Conservation (phyloP, 2,888 invertebrate genomes). For the Pasiphila rectangulata region DNA sequence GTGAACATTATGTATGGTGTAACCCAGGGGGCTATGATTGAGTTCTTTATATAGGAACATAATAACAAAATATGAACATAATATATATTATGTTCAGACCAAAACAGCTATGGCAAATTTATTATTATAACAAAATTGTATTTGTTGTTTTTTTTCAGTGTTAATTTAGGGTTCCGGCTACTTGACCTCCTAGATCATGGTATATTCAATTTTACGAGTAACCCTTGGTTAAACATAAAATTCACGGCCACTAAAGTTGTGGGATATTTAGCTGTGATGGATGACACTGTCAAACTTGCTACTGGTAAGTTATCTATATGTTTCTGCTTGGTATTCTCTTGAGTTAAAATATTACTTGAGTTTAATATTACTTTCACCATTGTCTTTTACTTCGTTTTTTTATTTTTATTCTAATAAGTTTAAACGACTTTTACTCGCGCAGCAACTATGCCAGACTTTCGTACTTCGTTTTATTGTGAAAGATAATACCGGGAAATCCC, state of each 20-base stretch:
- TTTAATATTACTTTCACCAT: no score
- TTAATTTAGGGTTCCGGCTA: constrained; percentile 55
- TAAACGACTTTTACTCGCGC: no score
- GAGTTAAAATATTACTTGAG: no score
- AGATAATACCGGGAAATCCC: no score
- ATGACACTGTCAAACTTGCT: constrained; percentile 54
- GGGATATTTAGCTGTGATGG: constrained; percentile 51
- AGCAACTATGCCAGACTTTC: no score
- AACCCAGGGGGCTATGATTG: constrained; percentile 2
- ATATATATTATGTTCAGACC: not conserved
- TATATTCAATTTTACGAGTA: constrained; percentile 50
- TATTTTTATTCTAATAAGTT: no score
- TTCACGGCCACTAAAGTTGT: constrained; percentile 40
- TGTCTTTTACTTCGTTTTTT: no score
- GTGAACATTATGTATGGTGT: constrained; percentile 5
- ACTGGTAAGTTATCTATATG: constrained; percentile 55
- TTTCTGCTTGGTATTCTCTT: no score
- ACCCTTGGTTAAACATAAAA: constrained; percentile 58
- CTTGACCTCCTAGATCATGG: constrained; percentile 62
- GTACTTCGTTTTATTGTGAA: no score
- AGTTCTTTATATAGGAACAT: no score
- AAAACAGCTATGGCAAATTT: not conserved
- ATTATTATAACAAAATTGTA: not conserved
- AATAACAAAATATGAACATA: no score
- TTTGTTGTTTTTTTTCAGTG: constrained; percentile 41